These are phyloP conservation scores for Anableps anableps DNA, from an alignment of 2,797 vertebrate species.

Conservation along the genomic window DNA sequence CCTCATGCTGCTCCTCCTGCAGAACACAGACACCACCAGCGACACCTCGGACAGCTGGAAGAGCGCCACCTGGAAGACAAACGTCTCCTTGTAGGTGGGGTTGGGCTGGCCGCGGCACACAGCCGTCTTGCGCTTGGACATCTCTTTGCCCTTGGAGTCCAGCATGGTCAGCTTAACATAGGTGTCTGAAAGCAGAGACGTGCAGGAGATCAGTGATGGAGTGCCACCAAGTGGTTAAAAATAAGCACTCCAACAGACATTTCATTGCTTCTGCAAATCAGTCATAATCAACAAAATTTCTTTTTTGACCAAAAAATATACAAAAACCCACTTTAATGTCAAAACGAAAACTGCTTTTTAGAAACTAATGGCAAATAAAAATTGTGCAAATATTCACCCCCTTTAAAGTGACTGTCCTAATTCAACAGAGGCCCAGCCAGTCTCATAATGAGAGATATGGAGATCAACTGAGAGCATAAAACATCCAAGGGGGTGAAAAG, in stretches of 20 bases:
- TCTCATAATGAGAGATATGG: not conserved
- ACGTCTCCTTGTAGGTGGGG: conserved; percentile 96
- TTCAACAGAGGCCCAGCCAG: too few species aligned
- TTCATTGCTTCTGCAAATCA: not conserved
- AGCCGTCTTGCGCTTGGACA: conserved; percentile 96
- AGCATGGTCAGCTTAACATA: conserved; percentile 96
- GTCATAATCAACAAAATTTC: not conserved
- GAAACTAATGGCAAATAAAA: not conserved
- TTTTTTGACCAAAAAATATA: not conserved
- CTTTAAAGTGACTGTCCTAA: too few species aligned
- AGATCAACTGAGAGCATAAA: too few species aligned
- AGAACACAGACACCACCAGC: conserved; percentile 92
- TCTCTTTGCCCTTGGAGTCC: conserved; percentile 98
- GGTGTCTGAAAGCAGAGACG: conserved; percentile 84
- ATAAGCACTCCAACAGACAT: conserved; percentile 20
- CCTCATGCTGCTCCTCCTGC: conserved; percentile 91
- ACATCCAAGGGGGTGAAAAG: too few species aligned
- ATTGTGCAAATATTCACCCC: too few species aligned
- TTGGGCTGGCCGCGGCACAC: conserved; percentile 94
- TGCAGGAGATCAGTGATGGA: conserved; percentile 35
- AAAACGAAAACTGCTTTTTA: too few species aligned
- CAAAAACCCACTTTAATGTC: too few species aligned
- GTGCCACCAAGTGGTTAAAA: conserved; percentile 66
- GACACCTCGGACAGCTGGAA: conserved; percentile 98
- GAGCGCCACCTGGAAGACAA: conserved; percentile 95